These are phyloP conservation scores for Spongilla lacustris DNA, from an alignment of 37 sponge, comb jelly and placozoan genomes.

Conservation along the genomic window DNA sequence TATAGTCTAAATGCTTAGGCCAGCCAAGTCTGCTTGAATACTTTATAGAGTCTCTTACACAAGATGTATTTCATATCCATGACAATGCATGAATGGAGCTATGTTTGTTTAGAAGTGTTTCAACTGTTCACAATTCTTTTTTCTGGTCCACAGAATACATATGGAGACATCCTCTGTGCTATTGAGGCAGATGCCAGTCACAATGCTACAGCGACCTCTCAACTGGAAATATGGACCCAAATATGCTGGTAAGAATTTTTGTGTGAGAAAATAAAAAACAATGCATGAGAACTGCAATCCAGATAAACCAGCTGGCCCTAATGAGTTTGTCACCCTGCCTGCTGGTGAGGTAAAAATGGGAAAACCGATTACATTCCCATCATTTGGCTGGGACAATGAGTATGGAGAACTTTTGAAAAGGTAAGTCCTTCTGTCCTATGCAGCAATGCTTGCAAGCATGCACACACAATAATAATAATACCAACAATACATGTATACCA, in stretches of 20 bases:
- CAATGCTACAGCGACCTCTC: slow-evolving; percentile 39
- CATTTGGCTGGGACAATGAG: slow-evolving; percentile 87
- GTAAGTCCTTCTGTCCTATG: not conserved
- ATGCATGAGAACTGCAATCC: not conserved
- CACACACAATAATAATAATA: no score
- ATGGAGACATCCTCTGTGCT: slow-evolving; percentile 75
- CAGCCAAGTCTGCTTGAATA: no score
- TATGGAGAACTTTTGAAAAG: slow-evolving; percentile 33
- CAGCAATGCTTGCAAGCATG: no score
- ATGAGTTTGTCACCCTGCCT: slow-evolving; percentile 54
- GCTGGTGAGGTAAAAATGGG: slow-evolving; percentile 54
- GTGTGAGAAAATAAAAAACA: not conserved
- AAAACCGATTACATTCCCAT: slow-evolving; percentile 76
- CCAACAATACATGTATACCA: no score
- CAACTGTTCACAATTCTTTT: no score
- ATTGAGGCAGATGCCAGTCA: slow-evolving; percentile 73
- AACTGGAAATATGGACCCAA: slow-evolving; percentile 81
- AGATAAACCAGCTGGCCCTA: slow-evolving; percentile 35
- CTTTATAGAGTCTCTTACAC: no score
- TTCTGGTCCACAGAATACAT: slow-evolving; percentile 44
- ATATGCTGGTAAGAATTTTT: slow-evolving; percentile 18
- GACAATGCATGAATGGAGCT: no score
- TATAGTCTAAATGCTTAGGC: no score
- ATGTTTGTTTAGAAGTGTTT: no score
- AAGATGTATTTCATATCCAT: no score